Base-by-base conservation (phyloP, 2,797 vertebrate species). In the Rhynchonycteris naso region DNA sequence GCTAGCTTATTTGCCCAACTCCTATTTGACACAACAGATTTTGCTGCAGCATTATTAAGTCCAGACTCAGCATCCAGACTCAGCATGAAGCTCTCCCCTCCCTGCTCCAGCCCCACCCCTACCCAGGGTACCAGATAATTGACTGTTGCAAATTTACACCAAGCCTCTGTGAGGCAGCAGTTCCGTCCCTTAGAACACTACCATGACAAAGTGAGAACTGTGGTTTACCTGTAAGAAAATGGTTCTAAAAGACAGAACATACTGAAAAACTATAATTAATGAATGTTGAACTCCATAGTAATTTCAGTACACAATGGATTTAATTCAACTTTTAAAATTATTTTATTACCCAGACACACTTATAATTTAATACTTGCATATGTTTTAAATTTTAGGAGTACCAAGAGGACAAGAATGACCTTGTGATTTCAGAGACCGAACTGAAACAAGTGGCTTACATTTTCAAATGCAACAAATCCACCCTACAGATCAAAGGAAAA, bases 361-460 rank as follows among this genome's bases (percentile, higher is more conserved):
- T 74, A 14, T 28, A 47, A 47, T 76, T 66, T 88, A 87, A 68
- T 75, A 38, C 56, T 79, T 90, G 35, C 65, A 0, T 95, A 14
- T 95, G 76, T 95, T 93, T 96, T 85, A 4, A 4, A 86, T 94
- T 82, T 58, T 5, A 99, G 99, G 99, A 99, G 97, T 98, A 99
- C 98, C 99, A 99, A 98, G 99, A 99, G 89, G 98, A 99, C 98
- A 98, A 98, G 94, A 98, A 98, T 52, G 99, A 99, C 97, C 98
- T 99, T 96, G 96, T 99, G 97, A 99, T 99, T 79, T 98, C 99
- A 87, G 99, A 99, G 94, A 99, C 99, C 0, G 99, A 99, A 98
- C 98, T 99, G 47, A 99, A 99, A 97, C 99, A 99, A 98, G 99
- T 99, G 97, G 99, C 98, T 52, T 99, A 99, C 87, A 98, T 99